Base-by-base conservation (phyloP, 2,113 vertebrate species). In the Lampris incognitus region DNA sequence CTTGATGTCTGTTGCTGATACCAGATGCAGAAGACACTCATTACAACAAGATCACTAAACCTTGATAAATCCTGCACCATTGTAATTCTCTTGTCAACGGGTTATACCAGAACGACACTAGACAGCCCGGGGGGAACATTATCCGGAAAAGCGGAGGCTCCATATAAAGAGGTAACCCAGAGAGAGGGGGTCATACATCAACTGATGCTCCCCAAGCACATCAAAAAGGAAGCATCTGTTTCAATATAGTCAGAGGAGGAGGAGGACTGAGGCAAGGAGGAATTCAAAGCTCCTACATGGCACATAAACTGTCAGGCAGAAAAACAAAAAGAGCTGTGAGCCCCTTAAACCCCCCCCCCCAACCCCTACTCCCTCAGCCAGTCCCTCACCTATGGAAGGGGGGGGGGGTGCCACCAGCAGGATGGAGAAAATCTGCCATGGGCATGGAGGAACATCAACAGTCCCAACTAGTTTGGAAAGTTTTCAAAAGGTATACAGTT, bases 151-250 rank as follows among this genome's bases (percentile, higher is more conserved):
- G 56, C 66, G 54, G 66, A 56, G 67, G 71, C 55, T 69, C 62
- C 48, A 67, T 69, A 78, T 86, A 48, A 76, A 90, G 63, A 78
- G 76, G 87, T 87, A 78, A 72, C 40, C 75, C 57, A 51, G 52
- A 73, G 54, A 54, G 78, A 78, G 51, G 62, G 66, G 83, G 83
- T 82, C 79, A 81, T 79, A 88, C 89, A 87, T 88, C 87, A 91
- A 78, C 85, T 81, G 49, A 75, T 69, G 69, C 60, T 66, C 68
- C 3, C 1, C 60, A 54, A 55, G 66, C 44, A 89, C 87, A 89
- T 92, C 91, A 89, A 91, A 24, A 92, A 78, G 61, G 58, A 79
- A 76, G 68, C 83, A 82, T 87, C 80, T 88, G 83, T 88, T 85
- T 86, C 62, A 37, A 56, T 66, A 85, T 69, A 82, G 78, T 49